A percentile compares a stretch with the other conserved stretches of the same genome.
Conservation (phyloP, 2,113 vertebrate genomes). For the Diphyllodes magnificus region DNA sequence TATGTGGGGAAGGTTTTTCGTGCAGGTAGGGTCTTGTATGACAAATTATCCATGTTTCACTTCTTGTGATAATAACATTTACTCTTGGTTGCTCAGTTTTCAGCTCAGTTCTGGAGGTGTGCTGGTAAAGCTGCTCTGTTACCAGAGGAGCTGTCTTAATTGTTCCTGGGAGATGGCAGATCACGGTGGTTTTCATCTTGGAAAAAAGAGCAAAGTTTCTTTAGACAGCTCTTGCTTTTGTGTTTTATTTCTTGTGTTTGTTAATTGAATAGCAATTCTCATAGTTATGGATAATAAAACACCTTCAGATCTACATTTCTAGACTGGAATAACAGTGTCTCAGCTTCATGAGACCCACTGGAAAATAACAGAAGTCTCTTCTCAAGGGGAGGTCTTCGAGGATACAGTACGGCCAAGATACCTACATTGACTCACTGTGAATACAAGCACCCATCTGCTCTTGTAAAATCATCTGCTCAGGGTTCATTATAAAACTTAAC, state of each 20-base stretch:
- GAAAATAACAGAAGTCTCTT: background rate
- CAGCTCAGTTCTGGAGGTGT: background rate
- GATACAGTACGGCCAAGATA: background rate
- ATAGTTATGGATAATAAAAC: background rate
- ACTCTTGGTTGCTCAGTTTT: background rate
- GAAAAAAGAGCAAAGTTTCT: background rate
- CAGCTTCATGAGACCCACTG: background rate
- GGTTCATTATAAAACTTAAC: background rate
- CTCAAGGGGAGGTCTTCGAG: background rate
- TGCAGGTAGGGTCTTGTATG: background rate
- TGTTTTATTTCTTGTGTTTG: background rate
- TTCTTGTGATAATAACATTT: background rate
- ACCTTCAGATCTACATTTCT: background rate
- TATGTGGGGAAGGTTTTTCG: background rate
- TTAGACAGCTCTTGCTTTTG: background rate
- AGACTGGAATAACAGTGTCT: background rate
- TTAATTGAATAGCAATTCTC: background rate
- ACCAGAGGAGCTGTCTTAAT: background rate
- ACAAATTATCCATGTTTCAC: background rate
- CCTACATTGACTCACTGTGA: background rate
- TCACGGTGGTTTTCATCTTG: background rate
- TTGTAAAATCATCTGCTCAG: background rate
- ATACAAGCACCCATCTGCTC: background rate
- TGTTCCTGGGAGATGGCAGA: background rate
- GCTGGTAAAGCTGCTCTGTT: background rate